Base-by-base conservation (phyloP, 1,140 invertebrate species). In the Drosophila sucinea region DNA sequence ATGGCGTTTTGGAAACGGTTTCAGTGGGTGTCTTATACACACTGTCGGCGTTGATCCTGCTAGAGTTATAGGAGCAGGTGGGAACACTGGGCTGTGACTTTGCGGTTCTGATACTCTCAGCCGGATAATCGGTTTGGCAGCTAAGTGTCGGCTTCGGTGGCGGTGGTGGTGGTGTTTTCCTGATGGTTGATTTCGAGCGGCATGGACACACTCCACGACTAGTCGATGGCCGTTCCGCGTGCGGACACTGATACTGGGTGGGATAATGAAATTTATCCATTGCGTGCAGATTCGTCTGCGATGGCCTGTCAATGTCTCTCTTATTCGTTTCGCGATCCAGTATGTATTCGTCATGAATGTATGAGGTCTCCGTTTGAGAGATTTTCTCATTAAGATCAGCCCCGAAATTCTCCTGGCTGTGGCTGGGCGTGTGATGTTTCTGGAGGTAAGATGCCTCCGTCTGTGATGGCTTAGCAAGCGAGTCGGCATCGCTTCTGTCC, bases 371-470 rank as follows among this genome's bases (percentile, higher is more conserved):
- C 8, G 66, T 67, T 30, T 67, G 66, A 1, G 57, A 54, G 38
- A 10, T 10, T 44, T 60, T 67, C 30, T 0, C 29, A 8, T 60
- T 60, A 1, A 40, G 33, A 6, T 64, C 27, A n/a, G 4, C 7
- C 38, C 0, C 32, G 1, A 32, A 10, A 0, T 4, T 32, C 40
- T 5, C 60, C 29, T 41, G 23, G 5, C 7, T 56, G 2, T 4
- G 29, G 7, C 7, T 38, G 5, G 35, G 17, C 2, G 27, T 51
- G 29, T 38, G 47, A n/a, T 71, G 74, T 2, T 65, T 10, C 2
- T 25, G 17, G 32, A 84, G 17, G 40, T 65, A 81, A 8, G 81
- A 84, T 35, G 8, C 40, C 2, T 77, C 57, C 32, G 81, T 84
- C 30, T 85, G 82, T 30, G 70, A 81, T n/a, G 44, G 66, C 64